Base-by-base conservation (phyloP, 1,140 invertebrate genomes). In the Cydia splendana region DNA sequence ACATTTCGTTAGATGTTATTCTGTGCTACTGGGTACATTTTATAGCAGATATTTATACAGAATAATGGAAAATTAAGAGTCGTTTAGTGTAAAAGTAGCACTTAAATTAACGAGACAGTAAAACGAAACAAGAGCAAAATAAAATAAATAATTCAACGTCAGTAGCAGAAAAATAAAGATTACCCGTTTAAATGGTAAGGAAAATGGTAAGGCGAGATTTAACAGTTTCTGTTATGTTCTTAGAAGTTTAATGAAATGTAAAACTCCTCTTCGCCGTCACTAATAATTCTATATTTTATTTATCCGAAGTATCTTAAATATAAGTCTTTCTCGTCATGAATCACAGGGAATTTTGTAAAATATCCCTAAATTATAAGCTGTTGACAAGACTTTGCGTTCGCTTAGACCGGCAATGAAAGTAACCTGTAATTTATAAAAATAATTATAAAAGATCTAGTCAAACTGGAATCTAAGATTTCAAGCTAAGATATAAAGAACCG, bases 381-480 rank as follows among this genome's bases (percentile, higher is more conserved):
- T 12, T 24, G 57, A 24, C 57, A 5, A 62, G 9, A 62, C 57
- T 20, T 9, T 10, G 57, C 57, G n/a, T 12, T 15, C 1, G 15
- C 12, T 13, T 13, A 53, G 15, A 45, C 42, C 2, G 5, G 51
- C 15, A n/a, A n/a, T 53, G n/a, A 53, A 62, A 12, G 57, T 62
- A 20, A n/a, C 10, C 20, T 3, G 10, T 62, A 62, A 62, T 62
- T 62, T 62, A 62, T 62, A 62, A 62, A 62, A 62, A 62, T 62
- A 62, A 62, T 62, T 10, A 62, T 24, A 62, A 62, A 20, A 12
- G 1, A 12, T 62, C 57, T 62, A 24, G 53, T 62, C 53, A 24
- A 62, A 62, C 53, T 62, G 57, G 57, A 62, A 62, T 24, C 57
- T 62, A 62, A 62, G 57, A 62, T 62, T 62, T 62, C 57, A 62